Conservation (phyloP, 2,888 invertebrate genomes). For the Tiphia femorata region DNA sequence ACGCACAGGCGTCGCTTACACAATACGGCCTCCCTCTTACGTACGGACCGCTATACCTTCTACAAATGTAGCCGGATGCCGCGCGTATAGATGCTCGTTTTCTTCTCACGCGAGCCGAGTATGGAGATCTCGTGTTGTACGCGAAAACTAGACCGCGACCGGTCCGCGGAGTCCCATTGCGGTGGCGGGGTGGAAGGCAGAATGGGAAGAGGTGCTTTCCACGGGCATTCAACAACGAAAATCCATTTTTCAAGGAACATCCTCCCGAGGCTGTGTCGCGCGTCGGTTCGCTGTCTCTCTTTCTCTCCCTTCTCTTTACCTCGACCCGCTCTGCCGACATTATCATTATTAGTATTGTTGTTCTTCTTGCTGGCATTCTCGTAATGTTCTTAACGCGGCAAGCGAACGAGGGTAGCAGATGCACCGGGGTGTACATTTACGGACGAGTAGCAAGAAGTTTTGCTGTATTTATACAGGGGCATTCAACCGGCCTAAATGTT, state of each 20-base stretch:
- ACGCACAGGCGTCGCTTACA: too few species aligned
- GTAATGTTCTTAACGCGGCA: background rate
- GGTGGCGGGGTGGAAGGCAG: slow-evolving; percentile 9
- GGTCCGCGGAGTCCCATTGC: slow-evolving; percentile 12
- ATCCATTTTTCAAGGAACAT: background rate
- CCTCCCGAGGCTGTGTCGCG: too few species aligned
- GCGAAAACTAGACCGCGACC: slow-evolving; percentile 32
- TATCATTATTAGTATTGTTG: slow-evolving; percentile 11
- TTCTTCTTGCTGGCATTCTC: background rate
- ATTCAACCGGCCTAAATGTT: slow-evolving; percentile 7
- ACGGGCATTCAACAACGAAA: slow-evolving; percentile 5
- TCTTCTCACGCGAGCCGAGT: slow-evolving; percentile 25
- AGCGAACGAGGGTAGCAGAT: background rate
- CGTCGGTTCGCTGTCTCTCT: too few species aligned
- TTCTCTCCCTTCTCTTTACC: too few species aligned
- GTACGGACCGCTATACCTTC: too few species aligned
- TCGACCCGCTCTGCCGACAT: background rate
- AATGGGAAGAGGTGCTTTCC: slow-evolving; percentile 9
- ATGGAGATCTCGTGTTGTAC: slow-evolving; percentile 43
- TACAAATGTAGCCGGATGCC: too few species aligned
- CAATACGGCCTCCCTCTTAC: too few species aligned
- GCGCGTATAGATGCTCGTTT: too few species aligned
- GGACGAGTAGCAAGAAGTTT: slow-evolving; percentile 6
- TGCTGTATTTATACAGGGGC: background rate
- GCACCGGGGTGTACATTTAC: slow-evolving; percentile 2